Evolutionary conservation across 1,140 invertebrate species (phyloP).

Genomic region (Plodia interpunctella): DNA sequence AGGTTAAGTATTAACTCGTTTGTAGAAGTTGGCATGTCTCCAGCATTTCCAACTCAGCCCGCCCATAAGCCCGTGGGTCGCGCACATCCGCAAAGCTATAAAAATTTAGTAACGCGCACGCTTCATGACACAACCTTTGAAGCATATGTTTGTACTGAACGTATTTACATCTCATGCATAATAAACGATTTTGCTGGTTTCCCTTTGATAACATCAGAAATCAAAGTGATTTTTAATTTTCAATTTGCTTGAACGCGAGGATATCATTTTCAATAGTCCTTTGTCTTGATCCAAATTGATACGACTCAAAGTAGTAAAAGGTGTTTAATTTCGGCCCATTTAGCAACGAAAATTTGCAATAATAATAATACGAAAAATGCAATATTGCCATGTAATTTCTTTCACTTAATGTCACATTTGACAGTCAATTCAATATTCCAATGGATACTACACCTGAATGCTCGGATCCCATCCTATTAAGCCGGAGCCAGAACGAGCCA

Average conservation of each 20-base stretch:
- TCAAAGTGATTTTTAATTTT: background rate
- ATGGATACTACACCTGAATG: constrained; percentile 25
- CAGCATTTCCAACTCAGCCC: background rate
- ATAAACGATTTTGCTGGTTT: background rate
- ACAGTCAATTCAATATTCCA: constrained; percentile 17
- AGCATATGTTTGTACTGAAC: constrained; percentile 1
- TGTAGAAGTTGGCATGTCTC: background rate
- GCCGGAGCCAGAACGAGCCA: constrained; percentile 18
- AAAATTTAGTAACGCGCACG: constrained; percentile 8
- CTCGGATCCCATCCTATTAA: constrained; percentile 34
- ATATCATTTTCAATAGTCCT: too few relatives aligned
- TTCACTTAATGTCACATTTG: background rate
- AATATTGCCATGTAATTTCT: too few relatives aligned
- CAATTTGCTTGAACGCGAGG: background rate
- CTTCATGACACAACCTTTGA: background rate
- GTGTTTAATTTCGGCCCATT: too few relatives aligned
- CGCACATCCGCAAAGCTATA: constrained; percentile 7
- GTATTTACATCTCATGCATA: background rate
- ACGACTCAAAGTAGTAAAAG: too few relatives aligned
- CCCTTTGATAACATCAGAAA: background rate
- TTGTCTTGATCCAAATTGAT: background rate
- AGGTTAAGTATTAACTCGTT: constrained; percentile 4
- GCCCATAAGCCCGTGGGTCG: background rate
- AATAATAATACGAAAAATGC: too few relatives aligned
- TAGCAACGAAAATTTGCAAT: too few relatives aligned